Conservation (phyloP, 2,888 invertebrate species). For the Danaus chrysippus region DNA sequence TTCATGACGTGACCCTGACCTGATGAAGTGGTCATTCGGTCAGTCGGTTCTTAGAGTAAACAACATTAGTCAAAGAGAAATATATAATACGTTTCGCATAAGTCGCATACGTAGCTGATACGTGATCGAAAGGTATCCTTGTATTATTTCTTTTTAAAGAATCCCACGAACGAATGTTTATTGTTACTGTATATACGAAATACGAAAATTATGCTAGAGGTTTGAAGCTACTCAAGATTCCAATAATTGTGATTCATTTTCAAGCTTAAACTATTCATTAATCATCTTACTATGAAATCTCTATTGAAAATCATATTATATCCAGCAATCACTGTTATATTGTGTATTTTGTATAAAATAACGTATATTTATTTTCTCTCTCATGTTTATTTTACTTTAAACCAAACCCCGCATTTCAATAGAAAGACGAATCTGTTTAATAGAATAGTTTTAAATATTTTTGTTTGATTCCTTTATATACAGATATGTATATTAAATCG, state of each 20-base stretch:
- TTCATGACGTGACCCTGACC: constrained; percentile 30
- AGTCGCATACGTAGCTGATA: neutral
- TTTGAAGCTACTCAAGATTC: too few species aligned
- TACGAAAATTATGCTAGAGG: too few species aligned
- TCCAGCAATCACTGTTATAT: neutral
- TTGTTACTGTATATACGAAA: too few species aligned
- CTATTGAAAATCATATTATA: neutral
- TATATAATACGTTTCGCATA: constrained; percentile 1
- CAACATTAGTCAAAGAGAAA: constrained; percentile 10
- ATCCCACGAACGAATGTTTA: too few species aligned
- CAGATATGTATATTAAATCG: too few species aligned
- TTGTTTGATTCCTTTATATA: too few species aligned
- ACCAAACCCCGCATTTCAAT: too few species aligned
- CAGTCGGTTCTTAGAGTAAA: constrained; percentile 6
- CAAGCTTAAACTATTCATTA: neutral
- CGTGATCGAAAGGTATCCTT: neutral
- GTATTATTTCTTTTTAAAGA: too few species aligned
- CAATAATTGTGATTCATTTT: neutral
- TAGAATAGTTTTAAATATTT: too few species aligned
- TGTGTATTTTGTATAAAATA: too few species aligned
- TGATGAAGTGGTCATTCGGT: constrained; percentile 16
- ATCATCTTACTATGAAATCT: neutral
- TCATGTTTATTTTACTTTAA: too few species aligned
- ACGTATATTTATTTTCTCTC: neutral
- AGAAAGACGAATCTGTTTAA: too few species aligned